Evolutionary conservation across 2,888 invertebrate genomes (phyloP), one percentile per base, ranked within the genome.

Genomic region (Lissocephala sabroskyi): DNA sequence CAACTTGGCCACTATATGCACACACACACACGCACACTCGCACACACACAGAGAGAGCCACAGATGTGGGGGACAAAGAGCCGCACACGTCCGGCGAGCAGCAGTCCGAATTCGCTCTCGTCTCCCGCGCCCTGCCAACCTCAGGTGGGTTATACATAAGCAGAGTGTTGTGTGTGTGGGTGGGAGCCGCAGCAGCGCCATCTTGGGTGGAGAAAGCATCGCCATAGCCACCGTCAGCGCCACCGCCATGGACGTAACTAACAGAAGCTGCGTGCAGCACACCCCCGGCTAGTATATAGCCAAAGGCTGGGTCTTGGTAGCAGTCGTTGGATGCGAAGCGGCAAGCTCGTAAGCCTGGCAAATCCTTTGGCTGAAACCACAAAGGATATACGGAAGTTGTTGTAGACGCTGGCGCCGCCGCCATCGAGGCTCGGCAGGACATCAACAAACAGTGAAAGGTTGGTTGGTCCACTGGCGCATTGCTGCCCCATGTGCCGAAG

Each of bases 211-310:
- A 14, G 41, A 35, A 3, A 37, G 30, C 2, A 11, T 9, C 33
- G 73, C 50, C n/a, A n/a, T n/a, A n/a, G n/a, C n/a, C n/a, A n/a
- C n/a, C n/a, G n/a, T n/a, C n/a, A n/a, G n/a, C n/a, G n/a, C n/a
- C n/a, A n/a, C n/a, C n/a, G n/a, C n/a, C 52, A 59, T 13, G 64
- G 55, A 73, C 54, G 73, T 67, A 75, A 73, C 67, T 76, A 79
- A 74, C 83, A 80, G 83, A 78, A 81, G 80, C 82, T 82, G 77
- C 75, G 79, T 79, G 79, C 80, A 74, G 79, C 80, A 81, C 82
- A 82, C 84, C 84, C 82, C 82, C 83, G 82, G 85, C 84, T 82
- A 80, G 80, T 81, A 75, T 79, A 84, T 84, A 80, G 84, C 84
- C 84, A 80, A 83, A 74, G 85, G 84, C 83, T 84, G 81, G 81